Conservation (phyloP, 1,140 invertebrate genomes). For the Lordiphosa clarofinis region DNA sequence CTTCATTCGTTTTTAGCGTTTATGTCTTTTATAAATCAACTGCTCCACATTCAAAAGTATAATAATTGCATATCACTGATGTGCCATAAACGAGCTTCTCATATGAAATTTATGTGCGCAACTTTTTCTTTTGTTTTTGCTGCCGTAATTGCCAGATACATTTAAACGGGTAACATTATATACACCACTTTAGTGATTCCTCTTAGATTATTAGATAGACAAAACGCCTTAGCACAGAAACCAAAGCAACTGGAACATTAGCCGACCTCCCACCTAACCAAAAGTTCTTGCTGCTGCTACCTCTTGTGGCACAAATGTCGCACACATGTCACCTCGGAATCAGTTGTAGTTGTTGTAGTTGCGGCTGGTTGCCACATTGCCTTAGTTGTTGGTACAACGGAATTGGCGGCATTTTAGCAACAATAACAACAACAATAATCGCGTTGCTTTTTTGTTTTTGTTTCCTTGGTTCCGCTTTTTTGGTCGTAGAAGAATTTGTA, state of each 20-base stretch:
- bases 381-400: slow-evolving; percentile 45
- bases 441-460: slow-evolving; percentile 49
- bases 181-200: slow-evolving; percentile 50
- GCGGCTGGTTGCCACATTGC: slow-evolving; percentile 46
- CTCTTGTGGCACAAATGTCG: slow-evolving; percentile 64
- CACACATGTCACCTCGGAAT: slow-evolving; percentile 57
- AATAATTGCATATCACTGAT: slow-evolving; percentile 48
- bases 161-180: slow-evolving; percentile 50
- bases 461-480: slow-evolving; percentile 65
- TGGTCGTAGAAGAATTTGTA: slow-evolving; percentile 40
- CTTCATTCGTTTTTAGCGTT: not conserved
- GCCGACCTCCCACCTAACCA: slow-evolving; percentile 31
- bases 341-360: slow-evolving; percentile 26
- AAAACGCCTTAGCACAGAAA: slow-evolving; percentile 75
- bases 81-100: slow-evolving; percentile 44
- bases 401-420: slow-evolving; percentile 66
- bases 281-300: slow-evolving; percentile 26
- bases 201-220: slow-evolving; percentile 72
- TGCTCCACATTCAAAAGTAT: slow-evolving; percentile 4
- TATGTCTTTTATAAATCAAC: slow-evolving; percentile 4
- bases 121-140: slow-evolving; percentile 27
- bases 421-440: slow-evolving; percentile 32
- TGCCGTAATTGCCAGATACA: slow-evolving; percentile 33
- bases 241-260: slow-evolving; percentile 77
- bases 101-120: slow-evolving; percentile 35